phyloP scores from a whole-genome alignment of 2,888 invertebrate species.

The Podotricha telesiphe region DNA sequence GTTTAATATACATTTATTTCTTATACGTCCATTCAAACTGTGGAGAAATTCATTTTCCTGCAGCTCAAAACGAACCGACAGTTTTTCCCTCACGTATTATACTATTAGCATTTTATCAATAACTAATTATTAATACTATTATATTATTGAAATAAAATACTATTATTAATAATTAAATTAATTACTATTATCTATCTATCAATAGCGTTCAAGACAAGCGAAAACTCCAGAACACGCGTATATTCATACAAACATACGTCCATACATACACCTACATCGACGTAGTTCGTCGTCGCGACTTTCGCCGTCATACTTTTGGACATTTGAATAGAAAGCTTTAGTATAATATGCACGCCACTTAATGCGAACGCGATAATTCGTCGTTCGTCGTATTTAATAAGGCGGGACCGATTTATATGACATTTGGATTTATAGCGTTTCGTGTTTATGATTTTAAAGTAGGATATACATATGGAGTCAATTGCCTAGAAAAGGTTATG shows the following conservation, averaged over 20 bases:
- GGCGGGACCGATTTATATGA: conserved; percentile 20
- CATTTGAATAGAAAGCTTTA: conserved; percentile 70
- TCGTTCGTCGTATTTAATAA: conserved; percentile 27
- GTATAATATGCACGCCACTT: conserved; percentile 39
- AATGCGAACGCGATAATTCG: conserved; percentile 31
- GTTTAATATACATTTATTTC: no score
- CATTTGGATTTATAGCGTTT: conserved; percentile 14
- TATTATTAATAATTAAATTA: no score
- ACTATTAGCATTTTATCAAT: no score
- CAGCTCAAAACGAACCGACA: no score
- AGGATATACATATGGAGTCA: not conserved
- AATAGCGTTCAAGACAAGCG: conserved; percentile 60
- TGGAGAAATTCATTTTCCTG: no score
- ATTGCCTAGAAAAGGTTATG: not conserved
- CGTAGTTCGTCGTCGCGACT: conserved; percentile 50
- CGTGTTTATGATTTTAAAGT: conserved; percentile 1
- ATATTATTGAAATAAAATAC: no score
- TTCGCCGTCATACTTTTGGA: conserved; percentile 66
- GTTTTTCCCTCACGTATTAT: no score
- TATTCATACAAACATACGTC: not conserved
- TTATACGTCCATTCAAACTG: no score
- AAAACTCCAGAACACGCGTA: conserved; percentile 49
- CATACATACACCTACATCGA: conserved; percentile 32
- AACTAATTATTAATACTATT: no score
- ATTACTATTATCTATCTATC: not conserved